Percentiles rank a stretch among this genome's conserved stretches.
phyloP scores from a whole-genome alignment of 2,113 vertebrate genomes.

The Chaetorhynchus papuensis region DNA sequence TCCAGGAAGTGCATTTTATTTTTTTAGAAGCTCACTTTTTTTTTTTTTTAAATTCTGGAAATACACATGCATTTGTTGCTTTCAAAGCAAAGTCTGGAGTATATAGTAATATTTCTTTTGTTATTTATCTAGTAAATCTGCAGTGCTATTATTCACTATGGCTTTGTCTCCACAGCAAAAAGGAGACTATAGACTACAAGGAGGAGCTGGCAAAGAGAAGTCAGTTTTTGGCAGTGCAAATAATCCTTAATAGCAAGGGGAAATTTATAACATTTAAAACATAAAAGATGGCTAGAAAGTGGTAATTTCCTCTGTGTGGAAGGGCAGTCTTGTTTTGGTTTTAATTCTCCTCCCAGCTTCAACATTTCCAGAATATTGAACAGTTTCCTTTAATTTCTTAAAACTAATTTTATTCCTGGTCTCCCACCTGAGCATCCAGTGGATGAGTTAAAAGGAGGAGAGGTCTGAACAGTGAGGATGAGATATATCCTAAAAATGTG shows the following conservation, averaged over 20 bases:
- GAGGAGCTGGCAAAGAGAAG: neutral
- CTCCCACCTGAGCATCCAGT: neutral
- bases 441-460: neutral
- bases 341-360: neutral
- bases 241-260: neutral
- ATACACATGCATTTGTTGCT: neutral
- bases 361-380: neutral
- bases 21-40: neutral
- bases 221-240: neutral
- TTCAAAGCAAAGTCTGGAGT: neutral
- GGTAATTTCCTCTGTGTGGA: neutral
- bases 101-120: neutral
- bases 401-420: neutral
- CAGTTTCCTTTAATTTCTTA: neutral
- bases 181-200: neutral
- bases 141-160: neutral
- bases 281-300: neutral
- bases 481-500: neutral
- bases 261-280: neutral
- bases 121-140: neutral
- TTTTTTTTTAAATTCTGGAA: neutral
- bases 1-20: neutral
- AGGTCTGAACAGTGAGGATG: rapidly evolving
- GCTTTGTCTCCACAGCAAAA: neutral
- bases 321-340: neutral